These are phyloP conservation scores for Lagopus muta DNA, from an alignment of 2,113 vertebrate genomes.

Conservation along the genomic window DNA sequence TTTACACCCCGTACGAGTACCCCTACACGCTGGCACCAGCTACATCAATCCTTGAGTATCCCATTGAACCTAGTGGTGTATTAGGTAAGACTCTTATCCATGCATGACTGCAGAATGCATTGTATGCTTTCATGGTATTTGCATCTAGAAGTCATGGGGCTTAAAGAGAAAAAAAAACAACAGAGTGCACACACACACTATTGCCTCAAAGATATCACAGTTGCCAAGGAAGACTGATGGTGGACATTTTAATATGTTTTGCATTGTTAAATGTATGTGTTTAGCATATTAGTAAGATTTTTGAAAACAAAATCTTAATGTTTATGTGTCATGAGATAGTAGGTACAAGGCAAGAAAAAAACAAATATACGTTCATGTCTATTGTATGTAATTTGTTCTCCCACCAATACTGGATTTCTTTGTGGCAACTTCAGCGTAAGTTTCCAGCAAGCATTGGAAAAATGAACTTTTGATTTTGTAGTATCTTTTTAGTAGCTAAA, in stretches of 20 bases:
- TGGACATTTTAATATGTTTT: background rate
- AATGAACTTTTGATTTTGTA: background rate
- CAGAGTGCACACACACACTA: background rate
- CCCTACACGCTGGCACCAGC: slow-evolving; percentile 96
- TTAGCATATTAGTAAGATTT: background rate
- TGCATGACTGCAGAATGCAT: background rate
- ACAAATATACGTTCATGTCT: background rate
- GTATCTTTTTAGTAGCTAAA: background rate
- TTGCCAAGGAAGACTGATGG: background rate
- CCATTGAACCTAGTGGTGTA: slow-evolving; percentile 96
- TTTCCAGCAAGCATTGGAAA: background rate
- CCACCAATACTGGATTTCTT: background rate
- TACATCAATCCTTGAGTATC: slow-evolving; percentile 98
- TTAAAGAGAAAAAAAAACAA: background rate
- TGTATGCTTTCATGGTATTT: background rate
- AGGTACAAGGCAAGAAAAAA: background rate
- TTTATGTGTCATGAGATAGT: background rate
- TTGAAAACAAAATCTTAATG: background rate
- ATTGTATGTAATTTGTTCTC: background rate
- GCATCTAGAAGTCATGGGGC: background rate
- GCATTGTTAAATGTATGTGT: background rate
- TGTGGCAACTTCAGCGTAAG: background rate
- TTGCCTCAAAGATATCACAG: background rate
- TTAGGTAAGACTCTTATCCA: slow-evolving; percentile 85
- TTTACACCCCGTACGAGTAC: slow-evolving; percentile 98